Base-by-base conservation (phyloP, 2,797 vertebrate genomes). In the Halcyon chelicuti region DNA sequence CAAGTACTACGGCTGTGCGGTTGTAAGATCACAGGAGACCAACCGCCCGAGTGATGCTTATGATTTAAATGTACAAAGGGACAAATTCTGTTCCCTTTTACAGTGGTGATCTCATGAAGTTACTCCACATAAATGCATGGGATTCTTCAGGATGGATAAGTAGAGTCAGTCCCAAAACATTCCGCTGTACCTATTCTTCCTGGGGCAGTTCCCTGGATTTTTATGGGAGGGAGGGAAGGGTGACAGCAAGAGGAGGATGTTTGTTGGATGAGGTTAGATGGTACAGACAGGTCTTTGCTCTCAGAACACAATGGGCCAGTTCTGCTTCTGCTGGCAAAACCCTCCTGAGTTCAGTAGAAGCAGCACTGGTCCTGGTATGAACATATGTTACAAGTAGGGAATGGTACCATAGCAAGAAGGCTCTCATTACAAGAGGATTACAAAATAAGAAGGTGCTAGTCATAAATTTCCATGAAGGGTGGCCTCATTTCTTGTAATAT, bases 401-500 rank as follows among this genome's bases (percentile, higher is more conserved):
- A 68, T 54, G 77, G 71, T 85, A 28, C 39, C 44, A 63, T 85
- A 82, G 84, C 65, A 76, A 88, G 80, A 76, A 92, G 74, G 88
- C 77, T 94, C 86, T 95, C 86, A 75, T 95, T 96, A 94, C 93
- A 89, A 80, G 83, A 91, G 81, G 94, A 87, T 96, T 94, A 95
- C 92, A 80, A 93, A 97, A 94, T 93, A 91, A 92, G 91, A 84
- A 91, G 93, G 84, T 91, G 37, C 83, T 93, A 95, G 94, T 95
- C 86, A 72, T 92, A 95, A 73, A 95, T 95, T 96, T 96, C 95
- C 54, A 47, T 94, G 90, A 95, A 95, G 93, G 78, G 77, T 95
- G 88, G 81, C 88, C 86, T 96, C 75, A 37, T 95, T 96, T 94
- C 81, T 96, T 93, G 58, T 91, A 96, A 89, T 91, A 96, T 92